These are phyloP conservation scores for Arctopsyche grandis DNA, from an alignment of 1,140 invertebrate species.

Conservation along the genomic window DNA sequence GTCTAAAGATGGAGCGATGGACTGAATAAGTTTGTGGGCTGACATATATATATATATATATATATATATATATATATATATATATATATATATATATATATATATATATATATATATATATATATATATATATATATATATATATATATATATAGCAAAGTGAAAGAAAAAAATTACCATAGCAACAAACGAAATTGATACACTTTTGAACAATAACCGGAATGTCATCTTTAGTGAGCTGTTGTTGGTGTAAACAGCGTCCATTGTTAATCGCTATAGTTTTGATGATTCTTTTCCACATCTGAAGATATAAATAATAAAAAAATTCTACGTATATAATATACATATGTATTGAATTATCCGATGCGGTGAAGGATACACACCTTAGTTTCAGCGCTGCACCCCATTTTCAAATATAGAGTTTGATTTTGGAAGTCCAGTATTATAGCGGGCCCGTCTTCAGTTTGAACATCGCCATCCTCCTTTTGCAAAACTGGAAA, in stretches of 20 bases:
- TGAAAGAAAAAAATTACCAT: too few species aligned
- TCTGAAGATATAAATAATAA: conserved; percentile 57
- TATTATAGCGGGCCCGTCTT: conserved; percentile 71
- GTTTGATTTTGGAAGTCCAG: conserved; percentile 73
- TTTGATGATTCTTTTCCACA: conserved; percentile 79
- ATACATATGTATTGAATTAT: conserved; percentile 16
- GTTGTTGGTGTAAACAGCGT: conserved; percentile 79
- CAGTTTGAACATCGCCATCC: conserved; percentile 66
- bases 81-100: too few species aligned
- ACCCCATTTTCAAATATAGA: conserved; percentile 78
- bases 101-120: too few species aligned
- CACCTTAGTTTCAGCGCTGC: conserved; percentile 71
- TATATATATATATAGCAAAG: too few species aligned
- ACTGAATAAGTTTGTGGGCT: too few species aligned
- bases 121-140: too few species aligned
- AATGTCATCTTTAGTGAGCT: conserved; percentile 85
- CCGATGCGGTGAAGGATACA: neutral
- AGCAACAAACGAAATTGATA: conserved; percentile 85
- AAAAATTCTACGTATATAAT: neutral
- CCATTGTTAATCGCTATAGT: conserved; percentile 82
- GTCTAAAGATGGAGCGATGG: too few species aligned
- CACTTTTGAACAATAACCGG: conserved; percentile 92
- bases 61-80: too few species aligned
- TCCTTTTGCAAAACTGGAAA: conserved; percentile 66
- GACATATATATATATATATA: too few species aligned